These are phyloP conservation scores for Myodes glareolus DNA, from an alignment of 2,113 vertebrate genomes.

Conservation along the genomic window DNA sequence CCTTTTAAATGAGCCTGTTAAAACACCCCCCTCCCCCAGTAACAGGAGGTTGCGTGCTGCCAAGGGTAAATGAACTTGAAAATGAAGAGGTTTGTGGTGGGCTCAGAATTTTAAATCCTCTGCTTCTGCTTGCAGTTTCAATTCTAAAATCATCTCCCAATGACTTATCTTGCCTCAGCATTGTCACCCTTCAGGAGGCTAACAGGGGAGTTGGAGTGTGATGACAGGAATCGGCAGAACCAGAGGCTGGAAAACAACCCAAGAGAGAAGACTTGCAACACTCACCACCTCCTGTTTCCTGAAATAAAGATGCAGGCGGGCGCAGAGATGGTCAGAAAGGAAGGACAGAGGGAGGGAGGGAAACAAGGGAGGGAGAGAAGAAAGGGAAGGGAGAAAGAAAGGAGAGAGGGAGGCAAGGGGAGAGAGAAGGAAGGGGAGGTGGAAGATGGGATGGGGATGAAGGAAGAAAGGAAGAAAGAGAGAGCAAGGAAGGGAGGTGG, in stretches of 20 bases:
- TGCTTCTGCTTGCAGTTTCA: slow-evolving; percentile 68
- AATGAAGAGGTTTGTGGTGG: slow-evolving; percentile 81
- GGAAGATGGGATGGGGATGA: neutral
- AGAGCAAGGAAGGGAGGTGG: too few species aligned
- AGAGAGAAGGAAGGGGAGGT: neutral
- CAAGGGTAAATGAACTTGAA: slow-evolving; percentile 84
- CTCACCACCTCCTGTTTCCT: neutral
- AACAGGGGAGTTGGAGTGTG: neutral
- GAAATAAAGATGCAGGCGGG: too few species aligned
- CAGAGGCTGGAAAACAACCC: neutral
- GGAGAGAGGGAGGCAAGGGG: neutral
- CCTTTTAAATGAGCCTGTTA: slow-evolving; percentile 83
- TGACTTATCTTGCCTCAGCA: neutral
- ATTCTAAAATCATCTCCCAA: slow-evolving; percentile 58
- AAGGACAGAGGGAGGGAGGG: neutral
- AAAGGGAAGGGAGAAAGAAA: neutral
- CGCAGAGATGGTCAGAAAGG: too few species aligned
- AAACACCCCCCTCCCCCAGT: slow-evolving; percentile 66
- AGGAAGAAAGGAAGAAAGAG: neutral
- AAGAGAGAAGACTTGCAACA: neutral
- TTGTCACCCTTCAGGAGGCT: neutral
- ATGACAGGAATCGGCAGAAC: neutral
- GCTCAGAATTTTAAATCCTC: slow-evolving; percentile 80
- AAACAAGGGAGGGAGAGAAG: neutral
- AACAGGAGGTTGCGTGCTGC: slow-evolving; percentile 81